Conservation (phyloP, 2,797 vertebrate species). For the Tapera naevia region DNA sequence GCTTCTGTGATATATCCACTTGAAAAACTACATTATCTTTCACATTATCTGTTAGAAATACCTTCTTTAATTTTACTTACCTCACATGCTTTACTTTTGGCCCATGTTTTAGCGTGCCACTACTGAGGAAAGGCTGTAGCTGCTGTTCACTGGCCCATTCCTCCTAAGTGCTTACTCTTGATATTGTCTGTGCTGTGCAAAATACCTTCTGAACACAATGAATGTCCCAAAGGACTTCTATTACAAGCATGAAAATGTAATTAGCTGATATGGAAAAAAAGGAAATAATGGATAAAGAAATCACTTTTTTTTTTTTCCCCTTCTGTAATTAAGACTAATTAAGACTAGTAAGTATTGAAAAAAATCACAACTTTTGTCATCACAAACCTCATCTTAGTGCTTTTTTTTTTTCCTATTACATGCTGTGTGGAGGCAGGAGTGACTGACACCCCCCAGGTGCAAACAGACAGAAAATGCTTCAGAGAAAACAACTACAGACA, state of each 20-base stretch:
- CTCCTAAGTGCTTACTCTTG: not conserved
- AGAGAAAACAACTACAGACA: not conserved
- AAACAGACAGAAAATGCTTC: not conserved
- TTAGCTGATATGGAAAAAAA: not conserved
- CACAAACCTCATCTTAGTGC: not conserved
- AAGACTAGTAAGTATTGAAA: not conserved
- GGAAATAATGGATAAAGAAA: not conserved
- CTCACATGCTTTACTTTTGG: not conserved
- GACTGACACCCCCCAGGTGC: not conserved
- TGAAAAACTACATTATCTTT: not conserved
- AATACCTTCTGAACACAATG: not conserved
- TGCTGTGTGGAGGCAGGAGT: not conserved
- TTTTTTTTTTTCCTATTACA: not conserved
- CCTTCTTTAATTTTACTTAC: not conserved
- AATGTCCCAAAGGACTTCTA: not conserved
- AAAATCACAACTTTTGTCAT: not conserved
- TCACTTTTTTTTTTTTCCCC: not conserved
- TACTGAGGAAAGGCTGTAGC: not conserved
- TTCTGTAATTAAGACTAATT: not conserved
- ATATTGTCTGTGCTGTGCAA: not conserved
- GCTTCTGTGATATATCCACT: not conserved
- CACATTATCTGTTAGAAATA: not conserved
- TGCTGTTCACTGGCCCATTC: not conserved
- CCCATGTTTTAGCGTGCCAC: not conserved
- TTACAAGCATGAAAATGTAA: not conserved